Evolutionary conservation across 2,888 invertebrate species (phyloP), one percentile per base, ranked within the genome.

Genomic region (Callyntrura sp.): DNA sequence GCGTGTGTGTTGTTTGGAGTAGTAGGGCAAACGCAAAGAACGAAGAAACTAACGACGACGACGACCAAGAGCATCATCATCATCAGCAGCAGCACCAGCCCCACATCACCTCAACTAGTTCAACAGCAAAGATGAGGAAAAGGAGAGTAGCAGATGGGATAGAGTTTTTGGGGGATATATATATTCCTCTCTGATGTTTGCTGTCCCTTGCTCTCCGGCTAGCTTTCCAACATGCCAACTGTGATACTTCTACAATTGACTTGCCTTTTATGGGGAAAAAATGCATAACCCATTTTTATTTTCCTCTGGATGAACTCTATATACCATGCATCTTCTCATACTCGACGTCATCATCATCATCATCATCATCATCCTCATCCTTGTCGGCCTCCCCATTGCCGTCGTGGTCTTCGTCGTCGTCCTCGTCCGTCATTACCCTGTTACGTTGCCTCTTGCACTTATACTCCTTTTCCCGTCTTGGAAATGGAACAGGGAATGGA

Each of bases 401-500:
- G 17, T 14, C n/a, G 17, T 78, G 28, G 51, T 51, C 55, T 0
- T 12, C 51, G 14, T 55, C 14, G 78, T 78, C 11, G 48, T 51
- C 14, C 25, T 23, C 45, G 6, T 25, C 45, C 17, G 5, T 17
- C 25, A 20, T 73, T 20, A 45, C 2, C 5, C 62, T 17, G 62
- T 11, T 70, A 8, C 17, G 17, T 28, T 55, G 73, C 14, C 8
- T 51, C n/a, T 17, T 55, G 14, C n/a, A 8, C 2, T 14, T 28
- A 25, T 23, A 51, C 76, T 23, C 14, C 48, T 14, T 6, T 48
- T 12, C 51, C 25, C 51, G 62, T n/a, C n/a, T n/a, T n/a, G 3
- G 2, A 17, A 62, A 62, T 3, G 78, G 25, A 78, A 20, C n/a
- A n/a, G n/a, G n/a, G n/a, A 55, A 55, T 78, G 78, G 78, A 78